A percentile compares a stretch with the other conserved stretches of the same genome.
Conservation (phyloP, 92 coral and sea anemone species). For the Parazoanthus atlanticus region DNA sequence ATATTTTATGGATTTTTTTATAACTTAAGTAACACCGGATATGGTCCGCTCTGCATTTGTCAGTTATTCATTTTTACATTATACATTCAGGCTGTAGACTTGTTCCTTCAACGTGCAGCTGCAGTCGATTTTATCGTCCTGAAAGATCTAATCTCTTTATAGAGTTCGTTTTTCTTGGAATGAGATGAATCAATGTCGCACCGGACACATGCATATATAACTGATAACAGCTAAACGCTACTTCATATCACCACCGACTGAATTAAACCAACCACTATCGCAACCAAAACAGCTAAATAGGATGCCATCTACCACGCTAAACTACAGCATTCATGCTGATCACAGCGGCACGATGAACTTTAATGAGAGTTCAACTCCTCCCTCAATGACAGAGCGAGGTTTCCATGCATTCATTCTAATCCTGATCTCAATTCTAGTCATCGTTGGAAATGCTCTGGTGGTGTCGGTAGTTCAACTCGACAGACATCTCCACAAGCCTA, state of each 20-base stretch:
- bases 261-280: no score
- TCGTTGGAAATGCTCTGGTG: constrained; percentile 57
- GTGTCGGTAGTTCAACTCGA: constrained; percentile 52
- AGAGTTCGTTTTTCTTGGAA: background rate
- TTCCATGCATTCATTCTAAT: constrained; percentile 46
- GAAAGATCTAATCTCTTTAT: background rate
- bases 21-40: background rate
- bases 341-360: background rate
- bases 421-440: constrained; percentile 42
- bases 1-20: no score
- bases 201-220: no score
- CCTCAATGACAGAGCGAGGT: background rate
- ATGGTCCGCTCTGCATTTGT: background rate
- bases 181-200: background rate
- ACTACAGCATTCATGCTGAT: background rate
- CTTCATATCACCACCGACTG: background rate
- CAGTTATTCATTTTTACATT: background rate
- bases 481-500: constrained; percentile 59
- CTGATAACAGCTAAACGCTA: background rate
- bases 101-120: background rate
- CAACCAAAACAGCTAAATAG: background rate
- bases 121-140: background rate
- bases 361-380: background rate
- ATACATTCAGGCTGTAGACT: background rate
- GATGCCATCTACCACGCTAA: background rate